Conservation (phyloP, 1,140 invertebrate species). For the Bombyx mandarina region DNA sequence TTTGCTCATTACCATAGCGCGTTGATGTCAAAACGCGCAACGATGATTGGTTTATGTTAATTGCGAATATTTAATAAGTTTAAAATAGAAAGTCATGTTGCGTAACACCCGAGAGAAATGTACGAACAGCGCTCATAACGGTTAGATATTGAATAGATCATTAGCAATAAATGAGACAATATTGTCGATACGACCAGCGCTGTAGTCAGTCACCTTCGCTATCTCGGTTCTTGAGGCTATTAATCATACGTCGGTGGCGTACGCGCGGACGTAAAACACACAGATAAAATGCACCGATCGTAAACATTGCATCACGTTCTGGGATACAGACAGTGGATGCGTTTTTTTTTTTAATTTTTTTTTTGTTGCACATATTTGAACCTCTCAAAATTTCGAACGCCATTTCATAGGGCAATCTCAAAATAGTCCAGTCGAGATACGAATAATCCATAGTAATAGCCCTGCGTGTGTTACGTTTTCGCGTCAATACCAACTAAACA, state of each 20-base stretch:
- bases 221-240: conserved; percentile 32
- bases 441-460: too few relatives aligned
- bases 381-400: neutral
- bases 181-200: conserved; percentile 34
- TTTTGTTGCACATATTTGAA: neutral
- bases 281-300: conserved; percentile 28
- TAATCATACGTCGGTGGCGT: conserved; percentile 41
- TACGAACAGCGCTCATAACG: conserved; percentile 12
- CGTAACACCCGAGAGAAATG: conserved; percentile 11
- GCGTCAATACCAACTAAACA: neutral
- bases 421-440: too few relatives aligned
- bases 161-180: conserved; percentile 60
- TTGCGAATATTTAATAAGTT: conserved; percentile 13
- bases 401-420: neutral
- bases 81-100: conserved; percentile 35
- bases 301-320: conserved; percentile 39
- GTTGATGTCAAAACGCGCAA: conserved; percentile 2
- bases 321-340: conserved; percentile 11
- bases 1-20: too few relatives aligned
- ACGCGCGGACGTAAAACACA: conserved; percentile 38
- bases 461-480: too few relatives aligned
- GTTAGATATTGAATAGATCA: conserved; percentile 42
- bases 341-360: neutral
- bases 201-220: conserved; percentile 19
- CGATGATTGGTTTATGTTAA: conserved; percentile 17